Evolutionary conservation across 2,888 invertebrate species (phyloP), one percentile per base, ranked within the genome.

Genomic region (Cosmopolites sordidus): DNA sequence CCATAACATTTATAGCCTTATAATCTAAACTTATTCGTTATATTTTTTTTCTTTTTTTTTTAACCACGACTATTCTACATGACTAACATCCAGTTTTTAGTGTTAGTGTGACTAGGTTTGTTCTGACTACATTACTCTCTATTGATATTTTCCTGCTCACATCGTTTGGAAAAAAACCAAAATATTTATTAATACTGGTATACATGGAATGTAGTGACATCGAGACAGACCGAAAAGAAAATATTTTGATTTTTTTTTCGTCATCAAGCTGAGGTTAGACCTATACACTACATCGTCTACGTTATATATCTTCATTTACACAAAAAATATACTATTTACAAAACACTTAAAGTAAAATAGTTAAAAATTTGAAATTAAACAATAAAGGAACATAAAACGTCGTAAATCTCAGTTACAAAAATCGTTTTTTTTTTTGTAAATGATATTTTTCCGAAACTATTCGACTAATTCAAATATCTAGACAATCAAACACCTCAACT

Each of bases 1-100:
- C 72, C 70, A 70, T 71, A 73, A 73, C 73, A 72, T 73, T 71
- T 72, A 72, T 72, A 69, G 69, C 65, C 59, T 63, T 64, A 63
- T 60, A 53, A n/a, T 60, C 61, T 65, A 63, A 51, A 56, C 49
- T 61, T 33, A 33, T 6, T 22, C 22, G 8, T 22, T 22, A 22
- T 22, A 22, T 22, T 22, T 22, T 22, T 22, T 8, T 22, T 22
- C 64, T 64, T 64, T 67, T 63, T 61, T 61, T 33, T 33, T 33
- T 63, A 60, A 60, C 62, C 55, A 52, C 56, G 59, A 29, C 56
- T 62, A 65, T 62, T 29, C 52, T 64, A 65, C 58, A 62, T 57
- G 60, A 60, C 61, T 56, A 51, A 66, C 66, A 65, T 65, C 64
- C 58, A 64, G 54, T 59, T 62, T 65, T 59, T 62, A 64, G 46